Evolutionary conservation across 2,797 vertebrate species (phyloP), one percentile per base, ranked within the genome.

Genomic region (Channallabes apus): DNA sequence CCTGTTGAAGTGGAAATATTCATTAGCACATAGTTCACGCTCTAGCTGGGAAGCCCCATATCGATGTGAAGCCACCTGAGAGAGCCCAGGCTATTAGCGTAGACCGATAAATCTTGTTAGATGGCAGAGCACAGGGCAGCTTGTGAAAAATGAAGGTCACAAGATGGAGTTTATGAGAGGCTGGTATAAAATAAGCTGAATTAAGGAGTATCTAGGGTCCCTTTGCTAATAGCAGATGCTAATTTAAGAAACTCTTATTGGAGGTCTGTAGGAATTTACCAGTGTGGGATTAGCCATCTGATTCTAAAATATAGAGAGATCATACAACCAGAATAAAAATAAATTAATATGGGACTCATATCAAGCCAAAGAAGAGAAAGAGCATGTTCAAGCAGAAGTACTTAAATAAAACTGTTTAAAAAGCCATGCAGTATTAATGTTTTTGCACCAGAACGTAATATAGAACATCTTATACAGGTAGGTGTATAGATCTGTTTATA

Each of bases 21-120:
- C 91, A 93, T 94, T 92, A 92, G 91, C 86, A 51, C 80, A 83
- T 88, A 85, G 64, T 76, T 90, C 84, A 88, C 84, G 64, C 46
- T 27, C 76, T 85, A 86, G 80, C 86, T 82, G 82, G 87, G 87
- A 88, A 90, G 87, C 86, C 65, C 88, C 86, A 86, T 90, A 88
- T 90, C 77, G 86, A 90, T 85, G 86, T 69, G 79, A 88, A 87
- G 88, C 87, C 88, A 89, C 85, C 86, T 88, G 85, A 88, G 87
- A 88, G 89, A 89, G 93, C 93, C 90, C 90, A 91, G 93, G 92
- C 91, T 93, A 91, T 94, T 95, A 94, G 93, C 92, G 90, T 88
- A 90, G 90, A 91, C 94, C 90, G 91, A 96, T 96, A 96, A 95
- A 94, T 96, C 94, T 96, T 95, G 92, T 94, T 93, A 94, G 91